Evolutionary conservation across 37 sponge, comb jelly and placozoan species (phyloP), one percentile per base, ranked within the genome.

Genomic region (Agelas oroides): DNA sequence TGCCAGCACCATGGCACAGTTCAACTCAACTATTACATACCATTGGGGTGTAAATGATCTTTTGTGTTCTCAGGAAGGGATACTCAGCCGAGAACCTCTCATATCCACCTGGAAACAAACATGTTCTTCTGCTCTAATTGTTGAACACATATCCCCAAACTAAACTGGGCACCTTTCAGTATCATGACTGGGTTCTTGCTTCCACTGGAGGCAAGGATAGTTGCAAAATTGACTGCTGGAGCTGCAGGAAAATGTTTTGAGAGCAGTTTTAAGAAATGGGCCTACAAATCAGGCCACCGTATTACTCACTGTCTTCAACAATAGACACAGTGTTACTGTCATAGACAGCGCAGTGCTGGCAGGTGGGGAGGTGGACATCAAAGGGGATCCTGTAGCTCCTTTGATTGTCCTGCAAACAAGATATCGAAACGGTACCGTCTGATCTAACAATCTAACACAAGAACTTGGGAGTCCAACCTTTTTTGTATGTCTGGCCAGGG

Each of bases 51-150:
- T 90, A 97, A 32, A 91, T 74, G 59, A 90, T 88, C 60, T 95
- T 92, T 63, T 95, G 88, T 31, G 98, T 92, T 70, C 94, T 90
- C 65, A 97, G 67, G 78, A 95, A 95, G 0, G 98, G 98, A 70
- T 97, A 97, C 62, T 92, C 91, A 6, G 98, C 98, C 30, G 96
- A 93, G 70, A 97, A 97, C 62, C 86, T 73, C 79, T 95, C 98
- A 82, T 92, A 97, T 2, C 98, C 98, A 75, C 98, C 96, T 95
- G 65, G 5, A 53, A 11, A 39, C 36, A 71, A 16, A 25, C 19
- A n/a, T n/a, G n/a, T n/a, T n/a, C n/a, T n/a, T n/a, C n/a, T 69
- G 19, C 16, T 54, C 3, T 36, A 5, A 56, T 18, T 21, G 8
- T 2, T 53, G 56, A 56, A 38, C 6, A 59, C 57, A 37, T 46